Conservation (phyloP, 2,113 vertebrate genomes). For the Anguilla japonica region DNA sequence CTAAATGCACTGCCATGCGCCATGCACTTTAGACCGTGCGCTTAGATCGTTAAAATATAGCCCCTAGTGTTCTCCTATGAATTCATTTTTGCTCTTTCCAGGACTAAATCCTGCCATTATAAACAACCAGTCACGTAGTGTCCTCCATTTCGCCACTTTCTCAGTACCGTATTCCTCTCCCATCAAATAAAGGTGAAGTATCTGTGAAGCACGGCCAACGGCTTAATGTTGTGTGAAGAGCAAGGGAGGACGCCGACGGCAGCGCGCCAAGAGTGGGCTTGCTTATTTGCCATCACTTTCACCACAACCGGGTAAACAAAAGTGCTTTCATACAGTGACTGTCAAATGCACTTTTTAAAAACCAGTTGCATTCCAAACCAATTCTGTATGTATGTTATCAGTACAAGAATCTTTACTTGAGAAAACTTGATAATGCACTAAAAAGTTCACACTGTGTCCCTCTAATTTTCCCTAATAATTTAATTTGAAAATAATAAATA, state of each 20-base stretch:
- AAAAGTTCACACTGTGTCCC: too few species aligned
- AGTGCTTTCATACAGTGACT: background rate
- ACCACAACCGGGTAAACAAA: background rate
- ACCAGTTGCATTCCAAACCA: background rate
- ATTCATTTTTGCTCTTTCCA: background rate
- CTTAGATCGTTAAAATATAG: too few species aligned
- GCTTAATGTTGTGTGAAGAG: constrained; percentile 32
- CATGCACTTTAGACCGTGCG: too few species aligned
- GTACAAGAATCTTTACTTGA: background rate
- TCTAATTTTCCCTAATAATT: too few species aligned
- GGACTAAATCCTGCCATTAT: background rate
- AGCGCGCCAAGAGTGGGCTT: constrained; percentile 13
- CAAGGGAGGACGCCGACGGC: background rate
- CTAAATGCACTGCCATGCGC: too few species aligned
- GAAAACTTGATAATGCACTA: too few species aligned
- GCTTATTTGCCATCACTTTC: background rate
- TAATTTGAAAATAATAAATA: too few species aligned
- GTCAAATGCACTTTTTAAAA: background rate
- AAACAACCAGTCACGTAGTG: background rate
- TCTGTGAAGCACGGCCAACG: constrained; percentile 31
- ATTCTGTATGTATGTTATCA: background rate
- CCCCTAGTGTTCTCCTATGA: background rate
- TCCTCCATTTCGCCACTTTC: background rate
- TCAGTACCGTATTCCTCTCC: background rate
- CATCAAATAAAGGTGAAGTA: background rate